Conservation (phyloP, 2,797 vertebrate genomes). For the Dendrocincla fuliginosa region DNA sequence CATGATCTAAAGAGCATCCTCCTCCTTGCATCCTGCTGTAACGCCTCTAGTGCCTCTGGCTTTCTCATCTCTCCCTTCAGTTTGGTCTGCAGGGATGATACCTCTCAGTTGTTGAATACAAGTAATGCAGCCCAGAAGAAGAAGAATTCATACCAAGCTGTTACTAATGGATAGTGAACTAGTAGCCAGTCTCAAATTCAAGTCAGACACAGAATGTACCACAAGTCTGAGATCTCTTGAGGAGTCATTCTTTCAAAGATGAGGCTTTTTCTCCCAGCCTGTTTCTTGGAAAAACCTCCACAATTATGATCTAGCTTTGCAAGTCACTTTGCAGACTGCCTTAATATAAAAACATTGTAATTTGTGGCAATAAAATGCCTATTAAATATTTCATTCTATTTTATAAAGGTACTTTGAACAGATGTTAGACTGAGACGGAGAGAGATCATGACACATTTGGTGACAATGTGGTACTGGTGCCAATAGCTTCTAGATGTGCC, state of each 20-base stretch:
- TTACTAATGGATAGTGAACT: neutral
- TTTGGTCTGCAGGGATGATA: neutral
- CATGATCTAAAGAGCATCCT: neutral
- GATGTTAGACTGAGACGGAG: constrained; percentile 3
- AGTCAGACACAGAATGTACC: neutral
- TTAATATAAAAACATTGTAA: neutral
- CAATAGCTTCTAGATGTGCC: neutral
- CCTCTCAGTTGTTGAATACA: neutral
- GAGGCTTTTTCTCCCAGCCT: neutral
- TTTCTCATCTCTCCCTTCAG: neutral
- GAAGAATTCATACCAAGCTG: neutral
- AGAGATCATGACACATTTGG: neutral
- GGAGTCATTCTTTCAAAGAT: neutral
- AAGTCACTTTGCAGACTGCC: neutral
- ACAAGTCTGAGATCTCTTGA: neutral
- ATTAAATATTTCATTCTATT: neutral
- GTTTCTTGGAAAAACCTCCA: neutral
- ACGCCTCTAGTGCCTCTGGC: neutral
- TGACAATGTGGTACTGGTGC: neutral
- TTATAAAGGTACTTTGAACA: neutral
- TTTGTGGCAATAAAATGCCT: neutral
- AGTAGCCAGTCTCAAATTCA: neutral
- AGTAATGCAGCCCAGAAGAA: neutral
- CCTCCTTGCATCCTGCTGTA: neutral
- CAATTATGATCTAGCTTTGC: neutral